Conservation (phyloP, 2,888 invertebrate species). For the Trypoxylon attenuatum region DNA sequence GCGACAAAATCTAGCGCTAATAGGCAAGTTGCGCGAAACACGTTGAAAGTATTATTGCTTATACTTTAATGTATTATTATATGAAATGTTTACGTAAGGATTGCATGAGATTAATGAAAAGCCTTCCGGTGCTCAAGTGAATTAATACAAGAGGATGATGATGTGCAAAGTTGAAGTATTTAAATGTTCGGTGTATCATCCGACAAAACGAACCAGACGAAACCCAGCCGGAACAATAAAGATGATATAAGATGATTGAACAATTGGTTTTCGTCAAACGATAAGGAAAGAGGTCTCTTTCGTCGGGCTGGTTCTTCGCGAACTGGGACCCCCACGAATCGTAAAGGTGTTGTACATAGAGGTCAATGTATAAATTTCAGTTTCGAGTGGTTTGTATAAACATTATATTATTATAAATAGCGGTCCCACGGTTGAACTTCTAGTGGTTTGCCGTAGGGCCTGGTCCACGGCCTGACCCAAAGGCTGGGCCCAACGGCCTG, state of each 20-base stretch:
- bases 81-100: constrained; percentile 57
- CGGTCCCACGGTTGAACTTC: neutral
- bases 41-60: constrained; percentile 72
- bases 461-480: no score
- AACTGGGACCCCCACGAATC: constrained; percentile 17
- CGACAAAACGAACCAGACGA: no score
- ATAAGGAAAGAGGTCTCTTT: neutral
- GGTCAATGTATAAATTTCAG: constrained; percentile 67
- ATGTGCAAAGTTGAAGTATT: no score
- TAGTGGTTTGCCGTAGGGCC: neutral
- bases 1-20: no score
- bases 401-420: constrained; percentile 53
- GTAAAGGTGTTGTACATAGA: constrained; percentile 64
- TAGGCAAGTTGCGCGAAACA: constrained; percentile 54
- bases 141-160: constrained; percentile 2
- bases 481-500: no score
- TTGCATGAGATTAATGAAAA: constrained; percentile 41
- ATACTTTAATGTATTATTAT: constrained; percentile 66
- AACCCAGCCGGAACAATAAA: no score
- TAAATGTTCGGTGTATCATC: no score
- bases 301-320: constrained; percentile 4
- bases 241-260: no score
- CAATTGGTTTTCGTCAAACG: no score
- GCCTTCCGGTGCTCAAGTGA: constrained; percentile 56
- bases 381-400: constrained; percentile 62